Evolutionary conservation across 2,797 vertebrate genomes (phyloP), one percentile per base, ranked within the genome.

Genomic region (Cryptoprocta ferox): DNA sequence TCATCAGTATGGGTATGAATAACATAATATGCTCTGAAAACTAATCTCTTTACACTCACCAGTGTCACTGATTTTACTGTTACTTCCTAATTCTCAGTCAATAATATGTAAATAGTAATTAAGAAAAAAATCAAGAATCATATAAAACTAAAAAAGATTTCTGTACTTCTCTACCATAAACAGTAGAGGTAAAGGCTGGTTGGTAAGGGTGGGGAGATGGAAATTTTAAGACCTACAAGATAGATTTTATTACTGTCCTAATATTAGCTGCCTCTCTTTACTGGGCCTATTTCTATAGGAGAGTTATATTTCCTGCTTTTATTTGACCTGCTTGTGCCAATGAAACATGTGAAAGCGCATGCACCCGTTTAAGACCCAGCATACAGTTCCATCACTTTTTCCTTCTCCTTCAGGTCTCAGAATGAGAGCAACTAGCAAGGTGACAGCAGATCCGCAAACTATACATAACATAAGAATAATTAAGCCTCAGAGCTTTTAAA

Each of bases 41-140:
- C 30, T 87, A 63, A 92, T 42, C 50, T 91, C 35, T 63, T 65
- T 76, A 66, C 1, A 73, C 53, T 91, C 19, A 85, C 30, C 32
- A 65, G 12, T 71, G 37, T 66, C 70, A 83, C 8, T 65, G 30
- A 92, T 89, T 95, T 87, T 84, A 91, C 61, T 66, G 66, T 83
- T 85, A 88, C 35, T 87, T 94, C 50, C 24, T 73, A 76, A 65
- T 92, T 87, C 66, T 35, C 81, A 28, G 79, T 90, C 37, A 84
- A 42, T 63, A 78, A 73, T 88, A 91, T 21, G 28, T 70, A 95
- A 83, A 84, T 19, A 85, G 48, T 32, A 96, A 91, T 79, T 94
- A 71, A 90, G 39, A 76, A 93, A 78, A 96, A 80, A 87, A 59
- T 73, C 59, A 90, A 87, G 61, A 89, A 73, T 63, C 65, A 95